These are phyloP conservation scores for Saccopteryx bilineata DNA, from an alignment of 2,113 vertebrate species.

Conservation along the genomic window DNA sequence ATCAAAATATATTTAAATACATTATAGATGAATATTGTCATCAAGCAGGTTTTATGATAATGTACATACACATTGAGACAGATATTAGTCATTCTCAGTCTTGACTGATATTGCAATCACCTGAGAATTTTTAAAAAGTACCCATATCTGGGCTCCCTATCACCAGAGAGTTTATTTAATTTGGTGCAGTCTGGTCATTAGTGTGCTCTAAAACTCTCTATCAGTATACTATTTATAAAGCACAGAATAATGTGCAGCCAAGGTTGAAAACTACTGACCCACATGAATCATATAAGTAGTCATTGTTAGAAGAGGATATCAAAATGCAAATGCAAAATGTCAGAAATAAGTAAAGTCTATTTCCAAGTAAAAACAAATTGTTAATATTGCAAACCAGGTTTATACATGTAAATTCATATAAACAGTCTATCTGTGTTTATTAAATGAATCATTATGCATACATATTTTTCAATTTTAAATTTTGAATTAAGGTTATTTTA, in stretches of 20 bases:
- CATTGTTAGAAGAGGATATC: background rate
- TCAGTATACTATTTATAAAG: constrained; percentile 16
- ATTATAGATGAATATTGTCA: constrained; percentile 61
- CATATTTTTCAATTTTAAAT: constrained; percentile 78
- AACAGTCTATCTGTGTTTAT: constrained; percentile 69
- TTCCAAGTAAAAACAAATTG: constrained; percentile 70
- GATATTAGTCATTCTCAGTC: constrained; percentile 35
- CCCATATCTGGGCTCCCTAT: background rate
- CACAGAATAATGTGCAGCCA: background rate
- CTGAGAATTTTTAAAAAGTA: background rate
- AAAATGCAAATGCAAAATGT: constrained; percentile 62
- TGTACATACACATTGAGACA: constrained; percentile 7
- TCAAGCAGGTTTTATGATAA: constrained; percentile 7
- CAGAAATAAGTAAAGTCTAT: constrained; percentile 60
- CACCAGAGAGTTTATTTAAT: constrained; percentile 18
- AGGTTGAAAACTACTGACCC: background rate
- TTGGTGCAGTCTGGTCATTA: constrained; percentile 6
- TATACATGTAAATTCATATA: constrained; percentile 67
- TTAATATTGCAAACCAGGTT: constrained; percentile 66
- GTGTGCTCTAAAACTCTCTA: constrained; percentile 17
- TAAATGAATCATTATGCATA: constrained; percentile 74
- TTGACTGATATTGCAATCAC: constrained; percentile 41
- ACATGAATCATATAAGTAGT: constrained; percentile 27
- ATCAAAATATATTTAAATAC: constrained; percentile 67
- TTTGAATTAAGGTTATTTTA: constrained; percentile 78